Evolutionary conservation across 2,113 vertebrate genomes (phyloP).

Genomic region (Scopus umbretta): DNA sequence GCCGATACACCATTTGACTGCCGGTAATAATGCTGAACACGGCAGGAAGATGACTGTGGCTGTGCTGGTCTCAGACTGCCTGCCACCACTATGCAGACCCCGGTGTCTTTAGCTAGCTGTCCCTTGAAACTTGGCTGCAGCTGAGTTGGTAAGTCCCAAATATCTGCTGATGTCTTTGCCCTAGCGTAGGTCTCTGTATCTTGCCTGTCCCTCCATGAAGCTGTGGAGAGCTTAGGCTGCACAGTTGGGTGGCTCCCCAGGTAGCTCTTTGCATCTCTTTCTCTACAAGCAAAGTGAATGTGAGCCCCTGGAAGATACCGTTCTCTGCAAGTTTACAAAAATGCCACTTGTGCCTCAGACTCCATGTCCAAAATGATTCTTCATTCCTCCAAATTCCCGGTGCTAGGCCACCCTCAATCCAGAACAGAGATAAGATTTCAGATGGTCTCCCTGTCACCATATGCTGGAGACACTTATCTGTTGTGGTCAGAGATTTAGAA

Average conservation of each 20-base stretch:
- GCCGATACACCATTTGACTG: not conserved
- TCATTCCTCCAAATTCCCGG: not conserved
- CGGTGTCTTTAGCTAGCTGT: not conserved
- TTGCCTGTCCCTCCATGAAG: not conserved
- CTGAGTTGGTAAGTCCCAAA: not conserved
- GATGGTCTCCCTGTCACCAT: no score
- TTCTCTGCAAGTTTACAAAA: not conserved
- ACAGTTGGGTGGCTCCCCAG: not conserved
- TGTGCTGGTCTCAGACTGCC: not conserved
- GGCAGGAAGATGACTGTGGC: not conserved
- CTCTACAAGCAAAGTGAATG: not conserved
- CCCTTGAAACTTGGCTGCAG: not conserved
- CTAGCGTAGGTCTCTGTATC: not conserved
- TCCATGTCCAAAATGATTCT: not conserved
- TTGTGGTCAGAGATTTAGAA: not conserved
- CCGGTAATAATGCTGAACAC: not conserved
- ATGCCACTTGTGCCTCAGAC: not conserved
- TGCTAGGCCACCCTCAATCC: no score
- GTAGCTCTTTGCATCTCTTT: not conserved
- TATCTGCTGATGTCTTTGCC: not conserved
- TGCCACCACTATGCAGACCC: accelerated
- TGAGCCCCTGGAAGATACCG: not conserved
- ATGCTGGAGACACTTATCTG: not conserved
- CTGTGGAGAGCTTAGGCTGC: not conserved
- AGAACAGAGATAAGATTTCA: not conserved